Evolutionary conservation across 2,113 vertebrate genomes (phyloP).

Genomic region (Danio rerio): GRCz12tu NC_133187.1:10921001-10921500

Average conservation of each 20-base stretch:
- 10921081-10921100: background rate
- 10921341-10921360: background rate
- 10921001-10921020: conserved; percentile 39
- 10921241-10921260: background rate
- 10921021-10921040: conserved; percentile 46
- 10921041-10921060: conserved; percentile 41
- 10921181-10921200: conserved; percentile 27
- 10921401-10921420: too few relatives aligned
- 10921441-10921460: background rate
- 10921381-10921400: background rate
- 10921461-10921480: background rate
- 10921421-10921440: background rate
- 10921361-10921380: background rate
- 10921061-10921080: conserved; percentile 15
- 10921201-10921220: background rate
- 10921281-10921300: conserved; percentile 25
- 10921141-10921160: conserved; percentile 42
- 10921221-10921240: background rate
- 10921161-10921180: conserved; percentile 37
- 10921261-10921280: conserved; percentile 35
- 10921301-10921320: conserved; percentile 10
- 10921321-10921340: background rate
- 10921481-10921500: too few relatives aligned
- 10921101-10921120: background rate
- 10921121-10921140: background rate